Base-by-base conservation (phyloP, 2,797 vertebrate species). In the Cyprinodon diabolis region DNA sequence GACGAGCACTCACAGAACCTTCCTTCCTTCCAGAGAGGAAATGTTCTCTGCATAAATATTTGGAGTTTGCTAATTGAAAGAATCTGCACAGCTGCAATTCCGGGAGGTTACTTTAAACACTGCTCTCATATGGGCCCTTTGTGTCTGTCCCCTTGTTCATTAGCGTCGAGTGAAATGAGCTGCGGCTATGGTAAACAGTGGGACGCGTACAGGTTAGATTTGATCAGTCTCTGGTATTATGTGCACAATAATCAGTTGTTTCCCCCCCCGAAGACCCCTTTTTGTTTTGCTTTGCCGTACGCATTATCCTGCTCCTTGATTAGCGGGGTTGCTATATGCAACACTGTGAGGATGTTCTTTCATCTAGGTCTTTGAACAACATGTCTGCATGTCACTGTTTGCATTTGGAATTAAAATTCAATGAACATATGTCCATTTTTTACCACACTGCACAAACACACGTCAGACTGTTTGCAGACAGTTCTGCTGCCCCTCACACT, bases 31-130 rank as follows among this genome's bases (percentile, higher is more conserved):
- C 90, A 83, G 80, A 88, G 87, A 93, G 94, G 94, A 94, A 94
- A 94, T 94, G 92, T 94, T 92, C 89, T 81, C 81, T 88, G 86
- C 79, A 83, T 95, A 94, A 93, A 95, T 94, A 94, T 95, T 94
- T 95, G 87, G 90, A 94, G 81, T 93, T 89, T 84, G 84, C 79
- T 93, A 95, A 95, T 94, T 94, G 86, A 91, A 95, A 94, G 89
- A 92, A 92, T 90, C 73, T 94, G 93, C 58, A 71, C 69, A 75
- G 86, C 88, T 88, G 88, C 71, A 75, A 76, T 89, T 91, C 91
- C 79, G 84, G 86, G 79, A 69, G 78, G 87, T 91, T 54, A 89
- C 82, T 89, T 91, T 92, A 93, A 94, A 94, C 92, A 92, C 78
- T 68, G 79, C 54, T 1, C 84, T 90, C 88, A 82, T 86, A 89